phyloP scores from a whole-genome alignment of 1,140 invertebrate species.

The Scaptomyza hsui region DNA sequence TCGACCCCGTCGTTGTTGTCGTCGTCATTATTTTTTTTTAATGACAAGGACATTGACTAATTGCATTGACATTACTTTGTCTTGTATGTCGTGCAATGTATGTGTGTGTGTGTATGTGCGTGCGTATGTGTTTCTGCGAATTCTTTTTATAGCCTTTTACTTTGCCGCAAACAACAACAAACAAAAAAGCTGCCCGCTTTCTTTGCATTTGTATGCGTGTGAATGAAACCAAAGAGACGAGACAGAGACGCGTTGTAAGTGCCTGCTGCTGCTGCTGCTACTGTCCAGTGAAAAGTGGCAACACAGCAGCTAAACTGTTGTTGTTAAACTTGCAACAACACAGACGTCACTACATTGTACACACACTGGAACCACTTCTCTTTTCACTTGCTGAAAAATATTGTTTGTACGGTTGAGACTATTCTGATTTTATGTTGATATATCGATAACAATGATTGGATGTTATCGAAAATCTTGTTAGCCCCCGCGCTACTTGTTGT shows the following conservation, averaged over 20 bases:
- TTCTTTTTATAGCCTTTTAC: constrained; percentile 74
- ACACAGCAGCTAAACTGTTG: constrained; percentile 50
- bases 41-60: constrained; percentile 81
- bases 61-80: constrained; percentile 82
- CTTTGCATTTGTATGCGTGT: constrained; percentile 51
- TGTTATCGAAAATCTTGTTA: constrained; percentile 19
- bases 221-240: constrained; percentile 62
- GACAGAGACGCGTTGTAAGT: constrained; percentile 20
- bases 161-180: constrained; percentile 63
- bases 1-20: constrained; percentile 20
- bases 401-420: constrained; percentile 21
- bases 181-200: constrained; percentile 48
- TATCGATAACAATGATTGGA: constrained; percentile 14
- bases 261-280: constrained; percentile 26
- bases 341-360: constrained; percentile 32
- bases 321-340: constrained; percentile 24
- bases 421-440: neutral
- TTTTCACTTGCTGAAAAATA: constrained; percentile 3
- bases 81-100: constrained; percentile 13
- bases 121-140: constrained; percentile 38
- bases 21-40: constrained; percentile 43
- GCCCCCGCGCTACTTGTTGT: constrained; percentile 60
- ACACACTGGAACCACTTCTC: neutral
- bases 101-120: constrained; percentile 17
- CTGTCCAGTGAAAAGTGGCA: constrained; percentile 63